A percentile compares a stretch with the other conserved stretches of the same genome.
These are phyloP conservation scores for Eristalinus aeneus DNA, from an alignment of 2,888 invertebrate species.

Conservation along the genomic window DNA sequence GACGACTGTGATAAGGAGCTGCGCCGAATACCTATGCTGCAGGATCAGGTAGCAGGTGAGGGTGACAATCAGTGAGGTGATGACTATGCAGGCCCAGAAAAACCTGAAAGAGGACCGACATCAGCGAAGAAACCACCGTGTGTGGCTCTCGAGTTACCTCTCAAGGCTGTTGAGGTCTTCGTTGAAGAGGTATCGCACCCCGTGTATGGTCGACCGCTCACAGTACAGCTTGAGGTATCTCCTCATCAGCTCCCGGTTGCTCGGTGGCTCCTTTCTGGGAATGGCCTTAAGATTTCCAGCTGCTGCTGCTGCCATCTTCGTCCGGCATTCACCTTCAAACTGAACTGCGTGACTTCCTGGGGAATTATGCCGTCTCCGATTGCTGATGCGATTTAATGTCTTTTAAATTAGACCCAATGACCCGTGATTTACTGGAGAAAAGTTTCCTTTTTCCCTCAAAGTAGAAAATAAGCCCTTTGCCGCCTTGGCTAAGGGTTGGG, in stretches of 20 bases:
- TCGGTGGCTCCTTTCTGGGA: not conserved
- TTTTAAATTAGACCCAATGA: conserved; percentile 61
- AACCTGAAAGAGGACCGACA: conserved; percentile 71
- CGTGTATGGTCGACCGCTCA: conserved; percentile 77
- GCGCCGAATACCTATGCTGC: conserved; percentile 74
- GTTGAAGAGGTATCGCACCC: conserved; percentile 77
- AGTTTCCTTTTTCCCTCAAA: conserved; percentile 48
- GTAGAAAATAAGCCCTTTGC: conserved; percentile 40
- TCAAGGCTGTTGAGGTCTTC: conserved; percentile 75
- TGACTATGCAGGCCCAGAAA: conserved; percentile 76
- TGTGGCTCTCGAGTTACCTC: conserved; percentile 71
- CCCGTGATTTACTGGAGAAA: conserved; percentile 55
- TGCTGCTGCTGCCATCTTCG: conserved; percentile 17
- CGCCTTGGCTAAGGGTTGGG: not conserved
- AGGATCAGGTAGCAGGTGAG: conserved; percentile 73
- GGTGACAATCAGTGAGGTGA: conserved; percentile 74
- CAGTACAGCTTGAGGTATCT: conserved; percentile 77
- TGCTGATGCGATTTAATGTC: conserved; percentile 36
- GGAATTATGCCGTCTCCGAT: not conserved
- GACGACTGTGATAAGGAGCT: conserved; percentile 77
- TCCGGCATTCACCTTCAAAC: not conserved
- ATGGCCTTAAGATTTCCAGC: not conserved
- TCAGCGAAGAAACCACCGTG: not conserved
- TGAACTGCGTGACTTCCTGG: conserved; percentile 3
- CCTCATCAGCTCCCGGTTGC: conserved; percentile 72